Evolutionary conservation across 1,140 invertebrate species (phyloP).

Genomic region (Bombus impatiens): DNA sequence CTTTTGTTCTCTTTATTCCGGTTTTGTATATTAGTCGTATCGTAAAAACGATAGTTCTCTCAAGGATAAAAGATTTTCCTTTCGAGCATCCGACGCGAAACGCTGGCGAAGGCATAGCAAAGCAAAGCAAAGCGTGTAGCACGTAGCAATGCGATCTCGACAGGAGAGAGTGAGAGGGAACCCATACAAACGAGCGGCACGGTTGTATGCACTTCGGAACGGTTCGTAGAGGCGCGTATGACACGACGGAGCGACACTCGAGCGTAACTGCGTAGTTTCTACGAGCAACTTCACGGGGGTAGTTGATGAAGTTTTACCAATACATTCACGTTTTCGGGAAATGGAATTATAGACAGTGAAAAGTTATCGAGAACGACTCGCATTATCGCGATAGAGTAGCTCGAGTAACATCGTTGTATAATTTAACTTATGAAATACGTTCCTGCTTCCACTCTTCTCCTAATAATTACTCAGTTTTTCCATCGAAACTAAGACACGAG

Average conservation of each 20-base stretch:
- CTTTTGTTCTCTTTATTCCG: neutral
- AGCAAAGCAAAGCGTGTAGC: conserved; percentile 60
- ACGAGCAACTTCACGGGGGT: conserved; percentile 60
- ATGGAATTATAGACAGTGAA: conserved; percentile 5
- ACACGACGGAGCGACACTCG: conserved; percentile 66
- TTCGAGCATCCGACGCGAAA: conserved; percentile 22
- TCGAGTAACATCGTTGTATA: neutral
- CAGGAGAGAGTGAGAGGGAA: conserved; percentile 57
- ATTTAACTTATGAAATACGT: neutral
- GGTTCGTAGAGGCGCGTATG: conserved; percentile 58
- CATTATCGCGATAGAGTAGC: neutral
- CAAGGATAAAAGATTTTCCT: conserved; percentile 47
- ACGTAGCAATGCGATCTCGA: conserved; percentile 58
- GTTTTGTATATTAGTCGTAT: neutral
- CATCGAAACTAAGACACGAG: neutral
- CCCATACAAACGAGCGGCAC: conserved; percentile 27
- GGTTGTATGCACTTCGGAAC: conserved; percentile 47
- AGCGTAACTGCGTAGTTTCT: conserved; percentile 76
- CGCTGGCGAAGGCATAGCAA: conserved; percentile 1
- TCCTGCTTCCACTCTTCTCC: no score
- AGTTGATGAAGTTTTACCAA: conserved; percentile 25
- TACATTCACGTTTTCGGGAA: neutral
- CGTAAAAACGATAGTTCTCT: neutral
- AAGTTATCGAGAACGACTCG: neutral
- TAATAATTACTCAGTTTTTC: neutral